Base-by-base conservation (phyloP, 2,797 vertebrate genomes). In the Schizopygopsis malacanthus region DNA sequence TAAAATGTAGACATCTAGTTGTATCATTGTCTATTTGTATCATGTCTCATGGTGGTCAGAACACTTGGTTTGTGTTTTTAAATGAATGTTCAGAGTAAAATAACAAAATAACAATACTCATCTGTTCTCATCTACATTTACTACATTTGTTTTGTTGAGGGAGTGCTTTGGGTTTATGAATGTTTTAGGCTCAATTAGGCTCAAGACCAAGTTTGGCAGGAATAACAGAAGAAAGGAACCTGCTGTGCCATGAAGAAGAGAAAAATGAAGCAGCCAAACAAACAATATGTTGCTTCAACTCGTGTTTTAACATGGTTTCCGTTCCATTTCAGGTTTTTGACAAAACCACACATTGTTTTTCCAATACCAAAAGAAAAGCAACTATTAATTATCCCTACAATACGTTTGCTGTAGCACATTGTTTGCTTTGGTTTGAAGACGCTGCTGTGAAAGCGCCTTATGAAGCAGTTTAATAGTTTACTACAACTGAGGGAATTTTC, bases 341-440 rank as follows among this genome's bases (percentile, higher is more conserved):
- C 41, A 78, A 59, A n/a, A 1, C 33, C 39, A 6, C 11, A 41
- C 22, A 61, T 16, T 79, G 37, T 41, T 25, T 52, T 54, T 75
- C 33, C 7, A n/a, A 22, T 61, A 10, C 22, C 76, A 18, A 79
- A 79, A 61, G 33, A 59, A 79, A 79, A 61, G 52, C 52, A 15
- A 43, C 52, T 61, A 59, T 79, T 79, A 79, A 79, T 43, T 59
- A 79, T 79, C 54, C 54, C 39, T 8, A 59, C 37, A 59, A 59
- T 16, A 16, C 2, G 7, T 61, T 79, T 41, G 13, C 54, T 79
- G 33, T 9, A 16, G 7, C 54, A 43, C 20, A 25, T 28, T 61
- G 20, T 78, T 43, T 73, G 75, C 39, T 54, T 56, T 59, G 9
- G 41, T 43, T 9, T 43, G 41, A 43, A 43, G 41, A 43, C 3